phyloP scores from a whole-genome alignment of 92 coral and sea anemone species.

The Heteractis magnifica region DNA sequence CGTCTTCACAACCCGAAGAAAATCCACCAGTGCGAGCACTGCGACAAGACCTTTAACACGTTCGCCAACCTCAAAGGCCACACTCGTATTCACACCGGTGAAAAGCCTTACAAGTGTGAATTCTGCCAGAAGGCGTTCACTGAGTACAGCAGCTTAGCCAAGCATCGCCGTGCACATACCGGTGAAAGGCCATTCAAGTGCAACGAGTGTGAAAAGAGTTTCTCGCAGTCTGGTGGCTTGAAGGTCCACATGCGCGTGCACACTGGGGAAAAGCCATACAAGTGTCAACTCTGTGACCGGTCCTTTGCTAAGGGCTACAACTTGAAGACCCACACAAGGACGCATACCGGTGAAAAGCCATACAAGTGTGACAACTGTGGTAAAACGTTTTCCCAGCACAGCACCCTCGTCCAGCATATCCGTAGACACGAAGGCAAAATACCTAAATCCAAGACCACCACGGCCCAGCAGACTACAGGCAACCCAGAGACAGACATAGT shows the following conservation, averaged over 20 bases:
- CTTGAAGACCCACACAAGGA: slow-evolving; percentile 45
- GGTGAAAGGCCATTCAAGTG: slow-evolving; percentile 46
- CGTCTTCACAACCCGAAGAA: slow-evolving; percentile 49
- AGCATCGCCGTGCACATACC: slow-evolving; percentile 44
- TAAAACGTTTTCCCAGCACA: slow-evolving; percentile 35
- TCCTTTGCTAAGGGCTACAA: slow-evolving; percentile 49
- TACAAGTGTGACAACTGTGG: slow-evolving; percentile 39
- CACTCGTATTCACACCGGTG: slow-evolving; percentile 40
- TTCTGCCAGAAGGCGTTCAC: slow-evolving; percentile 40
- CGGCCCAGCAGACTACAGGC: slow-evolving; percentile 30
- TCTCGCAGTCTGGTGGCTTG: slow-evolving; percentile 50
- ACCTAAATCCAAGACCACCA: slow-evolving; percentile 14
- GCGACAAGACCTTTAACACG: slow-evolving; percentile 38
- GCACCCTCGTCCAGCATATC: slow-evolving; percentile 40
- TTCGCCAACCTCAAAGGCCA: slow-evolving; percentile 48
- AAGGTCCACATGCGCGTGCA: slow-evolving; percentile 38
- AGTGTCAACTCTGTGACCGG: slow-evolving; percentile 23
- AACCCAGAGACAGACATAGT: slow-evolving; percentile 35
- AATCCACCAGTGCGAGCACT: slow-evolving; percentile 25
- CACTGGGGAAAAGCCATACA: slow-evolving; percentile 41
- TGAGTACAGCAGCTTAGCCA: slow-evolving; percentile 50
- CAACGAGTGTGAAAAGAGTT: slow-evolving; percentile 24
- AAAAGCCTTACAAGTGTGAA: slow-evolving; percentile 46
- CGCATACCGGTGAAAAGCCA: slow-evolving; percentile 47
- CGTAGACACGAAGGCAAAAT: slow-evolving; percentile 34